Evolutionary conservation across 2,888 invertebrate genomes (phyloP), one percentile per base, ranked within the genome.

Genomic region (Pantelozetes paolii): DNA sequence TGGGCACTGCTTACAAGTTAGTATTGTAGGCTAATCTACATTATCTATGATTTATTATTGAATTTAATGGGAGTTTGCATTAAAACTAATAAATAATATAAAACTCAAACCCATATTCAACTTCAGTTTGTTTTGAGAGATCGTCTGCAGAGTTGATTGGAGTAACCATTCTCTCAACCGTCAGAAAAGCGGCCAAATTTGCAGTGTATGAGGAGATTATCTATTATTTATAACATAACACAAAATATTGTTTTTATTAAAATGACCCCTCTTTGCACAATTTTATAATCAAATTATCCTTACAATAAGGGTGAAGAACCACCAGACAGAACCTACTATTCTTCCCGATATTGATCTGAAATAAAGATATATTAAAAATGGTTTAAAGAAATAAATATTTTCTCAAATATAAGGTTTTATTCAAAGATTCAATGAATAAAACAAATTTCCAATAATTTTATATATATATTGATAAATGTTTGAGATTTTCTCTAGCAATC

Each of bases 131-230:
- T 73, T 90, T 89, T 48, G 92, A 90, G 73, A 94, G 85, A 83
- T 94, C 94, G 82, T 96, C 91, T 0, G 93, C 90, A 45, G 91
- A 91, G 83, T 92, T 93, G 79, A 95, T 91, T n/a, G 97, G 95
- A 18, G 94, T 90, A 8, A 94, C 89, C 89, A 97, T 96, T 78
- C 96, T 87, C 83, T 97, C 96, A 75, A 97, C 91, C 18, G 98
- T 99, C 75, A 99, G 87, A 83, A 98, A 98, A 3, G 99, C 98
- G 1, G 96, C 95, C 80, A 99, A 86, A 84, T 99, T 99, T 76
- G 99, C 99, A 64, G 99, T 99, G 83, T 99, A 99, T 28, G 97
- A 97, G 73, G 97, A 97, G 77, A 97, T 94, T 74, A 98, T 87
- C 42, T 36, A 28, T 57, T 23, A 8, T 2, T 8, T 23, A 57